Evolutionary conservation across 2,797 vertebrate genomes (phyloP).

Genomic region (Sandelia bainsii): DNA sequence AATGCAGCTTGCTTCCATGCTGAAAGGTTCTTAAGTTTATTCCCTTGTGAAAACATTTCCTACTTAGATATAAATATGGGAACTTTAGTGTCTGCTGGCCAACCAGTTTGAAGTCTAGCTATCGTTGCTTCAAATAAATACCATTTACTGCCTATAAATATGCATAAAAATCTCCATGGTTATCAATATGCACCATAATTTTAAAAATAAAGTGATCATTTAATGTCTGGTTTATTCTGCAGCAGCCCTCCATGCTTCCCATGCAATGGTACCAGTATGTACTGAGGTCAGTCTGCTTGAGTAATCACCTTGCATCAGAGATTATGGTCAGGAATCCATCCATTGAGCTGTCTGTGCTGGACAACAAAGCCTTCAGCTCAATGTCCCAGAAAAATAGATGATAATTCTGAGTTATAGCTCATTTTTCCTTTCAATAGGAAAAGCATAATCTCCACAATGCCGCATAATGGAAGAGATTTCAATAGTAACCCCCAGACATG

Average conservation of each 20-base stretch:
- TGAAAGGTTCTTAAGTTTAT: conserved; percentile 44
- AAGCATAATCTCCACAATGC: conserved; percentile 42
- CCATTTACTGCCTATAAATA: conserved; percentile 10
- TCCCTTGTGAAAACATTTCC: conserved; percentile 38
- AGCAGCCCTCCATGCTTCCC: neutral
- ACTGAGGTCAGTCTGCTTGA: conserved; percentile 39
- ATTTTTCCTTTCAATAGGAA: conserved; percentile 41
- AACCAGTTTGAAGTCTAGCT: conserved; percentile 22
- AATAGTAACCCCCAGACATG: conserved; percentile 43
- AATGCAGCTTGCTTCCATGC: conserved; percentile 5
- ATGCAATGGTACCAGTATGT: conserved; percentile 3
- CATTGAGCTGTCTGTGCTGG: conserved; percentile 27
- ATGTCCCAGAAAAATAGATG: conserved; percentile 39
- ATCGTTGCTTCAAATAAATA: conserved; percentile 30
- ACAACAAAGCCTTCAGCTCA: conserved; percentile 43
- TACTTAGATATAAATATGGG: conserved; percentile 9
- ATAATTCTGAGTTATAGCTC: conserved; percentile 44
- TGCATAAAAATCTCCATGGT: neutral
- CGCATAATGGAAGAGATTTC: conserved; percentile 46
- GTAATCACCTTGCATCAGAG: conserved; percentile 40
- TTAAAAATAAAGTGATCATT: neutral
- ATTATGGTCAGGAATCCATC: conserved; percentile 58
- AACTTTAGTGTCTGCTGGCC: conserved; percentile 19
- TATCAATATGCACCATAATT: neutral
- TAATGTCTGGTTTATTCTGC: neutral